Conservation (phyloP, 2,797 vertebrate genomes). For the Rhadinocentrus ornatus region DNA sequence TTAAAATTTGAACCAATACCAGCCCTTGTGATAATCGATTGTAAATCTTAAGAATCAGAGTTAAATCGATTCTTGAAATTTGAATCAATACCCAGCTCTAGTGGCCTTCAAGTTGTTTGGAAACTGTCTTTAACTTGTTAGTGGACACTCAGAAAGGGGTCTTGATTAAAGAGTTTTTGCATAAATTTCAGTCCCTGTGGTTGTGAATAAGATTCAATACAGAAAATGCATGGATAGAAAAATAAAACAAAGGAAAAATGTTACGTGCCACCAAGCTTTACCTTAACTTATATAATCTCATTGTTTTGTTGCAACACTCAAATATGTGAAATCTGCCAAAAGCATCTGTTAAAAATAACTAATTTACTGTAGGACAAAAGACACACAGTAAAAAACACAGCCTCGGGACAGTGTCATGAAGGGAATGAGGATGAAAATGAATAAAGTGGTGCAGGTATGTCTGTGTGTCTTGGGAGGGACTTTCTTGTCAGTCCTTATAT, state of each 20-base stretch:
- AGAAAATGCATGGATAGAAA: neutral
- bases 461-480: constrained; percentile 35
- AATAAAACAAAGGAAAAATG: neutral
- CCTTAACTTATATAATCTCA: neutral
- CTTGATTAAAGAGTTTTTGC: neutral
- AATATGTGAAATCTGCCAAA: neutral
- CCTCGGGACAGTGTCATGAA: constrained; percentile 26
- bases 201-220: neutral
- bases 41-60: no score
- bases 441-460: constrained; percentile 33
- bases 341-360: constrained; percentile 12
- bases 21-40: no score
- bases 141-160: neutral
- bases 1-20: no score
- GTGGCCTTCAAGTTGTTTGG: no score
- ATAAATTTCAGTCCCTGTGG: neutral
- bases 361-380: constrained; percentile 15
- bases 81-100: no score
- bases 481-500: constrained; percentile 94
- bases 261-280: neutral
- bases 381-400: constrained; percentile 73
- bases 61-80: no score
- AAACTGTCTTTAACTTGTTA: no score
- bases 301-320: neutral
- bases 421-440: constrained; percentile 36